A percentile compares a stretch with the other conserved stretches of the same genome.
phyloP scores from a whole-genome alignment of 2,888 invertebrate genomes.

The Ganaspis brasiliensis region DNA sequence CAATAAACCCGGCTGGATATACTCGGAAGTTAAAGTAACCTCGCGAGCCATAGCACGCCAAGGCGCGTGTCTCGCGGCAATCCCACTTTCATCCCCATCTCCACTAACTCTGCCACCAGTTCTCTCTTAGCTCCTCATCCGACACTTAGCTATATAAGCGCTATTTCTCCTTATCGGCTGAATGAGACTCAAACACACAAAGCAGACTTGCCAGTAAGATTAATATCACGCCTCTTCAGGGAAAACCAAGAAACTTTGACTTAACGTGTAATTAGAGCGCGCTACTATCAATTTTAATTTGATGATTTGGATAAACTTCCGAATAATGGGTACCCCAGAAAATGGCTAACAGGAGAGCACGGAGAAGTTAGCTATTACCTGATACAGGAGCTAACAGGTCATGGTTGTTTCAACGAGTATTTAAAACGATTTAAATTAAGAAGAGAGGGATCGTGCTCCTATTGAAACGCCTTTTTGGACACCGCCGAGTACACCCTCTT shows the following conservation, averaged over 20 bases:
- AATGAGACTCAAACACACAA: neutral
- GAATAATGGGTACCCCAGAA: no score
- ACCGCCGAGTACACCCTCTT: no score
- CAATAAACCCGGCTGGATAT: conserved; percentile 72
- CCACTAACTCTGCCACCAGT: conserved; percentile 55
- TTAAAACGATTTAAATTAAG: no score
- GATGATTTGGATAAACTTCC: no score
- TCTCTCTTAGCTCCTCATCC: conserved; percentile 38
- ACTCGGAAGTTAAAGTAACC: conserved; percentile 73
- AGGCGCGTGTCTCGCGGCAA: conserved; percentile 77
- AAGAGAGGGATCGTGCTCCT: no score
- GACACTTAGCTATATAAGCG: neutral
- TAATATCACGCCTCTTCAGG: conserved; percentile 8
- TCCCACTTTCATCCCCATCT: conserved; percentile 69
- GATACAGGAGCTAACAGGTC: no score
- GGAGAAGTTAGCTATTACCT: no score
- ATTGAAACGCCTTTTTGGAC: no score
- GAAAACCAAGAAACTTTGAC: conserved; percentile 14
- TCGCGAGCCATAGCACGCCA: conserved; percentile 70
- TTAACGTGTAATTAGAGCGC: neutral
- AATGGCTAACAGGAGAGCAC: no score
- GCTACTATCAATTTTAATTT: neutral
- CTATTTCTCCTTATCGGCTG: conserved; percentile 40
- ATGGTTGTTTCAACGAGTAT: no score
- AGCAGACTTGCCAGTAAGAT: neutral